Percentiles rank a stretch among this genome's conserved stretches.
Conservation (phyloP, 2,888 invertebrate species). For the Sylvicola cinctus region DNA sequence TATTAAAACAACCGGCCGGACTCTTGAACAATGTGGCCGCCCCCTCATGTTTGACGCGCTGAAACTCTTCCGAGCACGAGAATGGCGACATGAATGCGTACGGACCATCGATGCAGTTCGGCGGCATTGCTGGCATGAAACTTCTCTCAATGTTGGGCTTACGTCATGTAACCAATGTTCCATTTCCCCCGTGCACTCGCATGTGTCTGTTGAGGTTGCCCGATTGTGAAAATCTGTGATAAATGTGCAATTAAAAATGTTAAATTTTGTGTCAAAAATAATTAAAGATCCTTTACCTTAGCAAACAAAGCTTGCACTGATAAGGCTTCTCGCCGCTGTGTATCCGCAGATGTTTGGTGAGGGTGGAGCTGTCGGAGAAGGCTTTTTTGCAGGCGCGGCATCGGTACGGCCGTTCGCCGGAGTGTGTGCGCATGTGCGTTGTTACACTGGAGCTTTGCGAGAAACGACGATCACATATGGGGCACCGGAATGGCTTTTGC, state of each 20-base stretch:
- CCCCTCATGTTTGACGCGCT: background rate
- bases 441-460: slow-evolving; percentile 91
- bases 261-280: slow-evolving; percentile 1
- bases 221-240: slow-evolving; percentile 73
- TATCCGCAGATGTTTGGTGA: slow-evolving; percentile 80
- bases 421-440: slow-evolving; percentile 99
- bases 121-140: background rate
- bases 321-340: slow-evolving; percentile 88
- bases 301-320: slow-evolving; percentile 86
- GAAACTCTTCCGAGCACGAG: slow-evolving; percentile 3
- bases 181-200: slow-evolving; percentile 75
- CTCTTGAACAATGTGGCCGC: no score
- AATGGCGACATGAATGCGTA: background rate
- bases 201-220: slow-evolving; percentile 98
- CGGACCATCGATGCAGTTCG: background rate
- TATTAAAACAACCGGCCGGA: no score
- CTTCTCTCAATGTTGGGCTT: slow-evolving; percentile 10
- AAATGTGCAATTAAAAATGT: slow-evolving; percentile 4
- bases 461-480: slow-evolving; percentile 90
- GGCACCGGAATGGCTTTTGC: slow-evolving; percentile 95
- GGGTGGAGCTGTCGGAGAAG: slow-evolving; percentile 94
- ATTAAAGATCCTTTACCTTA: slow-evolving; percentile 32
- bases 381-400: slow-evolving; percentile 95
- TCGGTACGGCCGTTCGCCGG: slow-evolving; percentile 94
- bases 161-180: slow-evolving; percentile 39